A percentile compares a stretch with the other conserved stretches of the same genome.
Evolutionary conservation across 2,797 vertebrate species (phyloP).

Genomic region (Pantherophis alleghaniensis): DNA sequence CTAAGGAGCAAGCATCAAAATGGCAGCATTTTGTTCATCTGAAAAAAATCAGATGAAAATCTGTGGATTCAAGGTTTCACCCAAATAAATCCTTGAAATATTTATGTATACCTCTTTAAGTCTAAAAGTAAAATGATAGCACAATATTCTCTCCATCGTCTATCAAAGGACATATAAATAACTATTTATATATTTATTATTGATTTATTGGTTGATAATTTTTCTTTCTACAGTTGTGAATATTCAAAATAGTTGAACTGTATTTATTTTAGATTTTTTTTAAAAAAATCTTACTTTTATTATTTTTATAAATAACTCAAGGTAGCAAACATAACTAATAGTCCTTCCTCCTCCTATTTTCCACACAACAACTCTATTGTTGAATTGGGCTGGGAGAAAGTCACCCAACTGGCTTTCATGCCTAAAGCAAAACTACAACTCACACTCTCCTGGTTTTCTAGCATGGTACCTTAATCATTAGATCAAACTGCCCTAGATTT

Average conservation of each 20-base stretch:
- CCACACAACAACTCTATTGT: not conserved
- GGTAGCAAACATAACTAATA: not conserved
- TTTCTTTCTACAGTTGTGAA: not conserved
- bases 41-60: not conserved
- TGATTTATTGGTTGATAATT: not conserved
- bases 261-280: not conserved
- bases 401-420: not conserved
- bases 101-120: not conserved
- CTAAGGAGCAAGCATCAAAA: not conserved
- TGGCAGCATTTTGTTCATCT: not conserved
- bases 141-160: not conserved
- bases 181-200: not conserved
- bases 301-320: not conserved
- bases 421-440: not conserved
- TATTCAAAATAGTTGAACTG: not conserved
- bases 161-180: not conserved
- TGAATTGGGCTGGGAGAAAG: not conserved
- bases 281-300: not conserved
- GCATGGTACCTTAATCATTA: not conserved
- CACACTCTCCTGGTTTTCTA: not conserved
- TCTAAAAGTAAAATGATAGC: not conserved
- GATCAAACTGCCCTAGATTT: not conserved
- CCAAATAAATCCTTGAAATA: not conserved
- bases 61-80: not conserved
- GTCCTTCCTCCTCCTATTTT: not conserved